phyloP scores from a whole-genome alignment of 2,888 invertebrate genomes.

The Plebejus melissa region DNA sequence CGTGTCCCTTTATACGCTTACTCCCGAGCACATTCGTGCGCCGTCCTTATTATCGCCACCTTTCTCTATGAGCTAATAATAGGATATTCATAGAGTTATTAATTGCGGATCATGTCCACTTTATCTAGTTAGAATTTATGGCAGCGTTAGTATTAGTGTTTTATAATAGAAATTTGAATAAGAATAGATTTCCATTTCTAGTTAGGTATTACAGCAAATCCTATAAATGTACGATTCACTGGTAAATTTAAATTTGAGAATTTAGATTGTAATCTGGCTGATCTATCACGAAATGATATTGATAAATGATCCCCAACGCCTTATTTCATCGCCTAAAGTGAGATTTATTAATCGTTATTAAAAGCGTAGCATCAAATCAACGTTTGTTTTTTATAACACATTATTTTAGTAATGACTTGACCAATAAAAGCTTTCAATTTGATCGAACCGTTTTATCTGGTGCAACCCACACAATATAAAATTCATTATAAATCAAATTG shows the following conservation, averaged over 20 bases:
- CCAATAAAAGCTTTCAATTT: conserved; percentile 29
- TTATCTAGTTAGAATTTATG: conserved; percentile 16
- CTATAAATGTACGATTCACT: too few species aligned
- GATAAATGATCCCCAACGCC: neutral
- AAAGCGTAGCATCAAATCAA: neutral
- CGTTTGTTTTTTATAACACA: conserved; percentile 21
- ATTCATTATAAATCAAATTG: conserved; percentile 29
- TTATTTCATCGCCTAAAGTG: neutral
- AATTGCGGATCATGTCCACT: conserved; percentile 23
- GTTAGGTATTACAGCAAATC: too few species aligned
- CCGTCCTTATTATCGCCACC: conserved; percentile 63
- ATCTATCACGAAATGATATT: neutral
- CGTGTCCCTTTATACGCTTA: conserved; percentile 59
- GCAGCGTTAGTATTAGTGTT: neutral
- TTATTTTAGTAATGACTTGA: conserved; percentile 24
- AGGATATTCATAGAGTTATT: conserved; percentile 59
- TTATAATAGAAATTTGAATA: conserved; percentile 3
- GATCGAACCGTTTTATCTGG: conserved; percentile 28
- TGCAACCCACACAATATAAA: conserved; percentile 27
- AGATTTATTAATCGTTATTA: conserved; percentile 10
- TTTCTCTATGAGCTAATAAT: conserved; percentile 48
- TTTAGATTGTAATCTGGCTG: neutral
- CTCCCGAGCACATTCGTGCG: conserved; percentile 61
- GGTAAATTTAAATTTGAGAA: too few species aligned
- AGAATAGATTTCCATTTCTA: neutral